Conservation (phyloP, 1,140 invertebrate species). For the Goniozus legneri region DNA sequence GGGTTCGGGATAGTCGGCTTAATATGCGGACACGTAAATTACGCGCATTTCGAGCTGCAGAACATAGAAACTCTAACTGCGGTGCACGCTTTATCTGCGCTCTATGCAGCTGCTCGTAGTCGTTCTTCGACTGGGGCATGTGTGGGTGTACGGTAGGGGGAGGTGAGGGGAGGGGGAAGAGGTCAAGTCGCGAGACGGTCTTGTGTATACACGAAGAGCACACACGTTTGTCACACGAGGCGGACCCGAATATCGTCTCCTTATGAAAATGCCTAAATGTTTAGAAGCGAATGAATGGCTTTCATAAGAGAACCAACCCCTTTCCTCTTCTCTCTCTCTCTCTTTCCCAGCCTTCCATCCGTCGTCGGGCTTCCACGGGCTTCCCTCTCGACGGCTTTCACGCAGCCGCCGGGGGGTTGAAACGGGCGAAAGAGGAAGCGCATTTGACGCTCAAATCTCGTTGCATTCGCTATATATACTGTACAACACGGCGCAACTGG, state of each 20-base stretch:
- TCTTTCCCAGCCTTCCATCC: too few relatives aligned
- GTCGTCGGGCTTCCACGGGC: too few relatives aligned
- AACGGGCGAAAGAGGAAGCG: too few relatives aligned
- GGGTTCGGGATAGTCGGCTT: background rate
- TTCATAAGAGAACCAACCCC: constrained; percentile 9
- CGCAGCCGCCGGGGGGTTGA: too few relatives aligned
- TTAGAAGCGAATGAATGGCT: constrained; percentile 18
- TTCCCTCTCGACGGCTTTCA: too few relatives aligned
- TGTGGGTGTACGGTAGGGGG: too few relatives aligned
- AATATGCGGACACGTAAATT: constrained; percentile 15
- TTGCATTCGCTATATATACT: too few relatives aligned
- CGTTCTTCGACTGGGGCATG: background rate
- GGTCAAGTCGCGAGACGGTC: constrained; percentile 17
- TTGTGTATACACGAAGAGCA: constrained; percentile 5
- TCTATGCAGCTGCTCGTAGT: constrained; percentile 13
- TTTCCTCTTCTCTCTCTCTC: background rate
- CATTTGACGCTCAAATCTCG: too few relatives aligned
- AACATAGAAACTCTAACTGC: background rate
- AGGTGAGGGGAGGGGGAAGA: too few relatives aligned
- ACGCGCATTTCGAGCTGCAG: background rate
- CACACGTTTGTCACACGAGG: constrained; percentile 10
- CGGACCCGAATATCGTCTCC: background rate
- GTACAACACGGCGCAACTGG: constrained; percentile 7
- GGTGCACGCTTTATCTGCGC: constrained; percentile 18
- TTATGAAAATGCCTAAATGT: constrained; percentile 29